These are phyloP conservation scores for Meriones unguiculatus DNA, from an alignment of 2,113 vertebrate genomes.

Conservation along the genomic window DNA sequence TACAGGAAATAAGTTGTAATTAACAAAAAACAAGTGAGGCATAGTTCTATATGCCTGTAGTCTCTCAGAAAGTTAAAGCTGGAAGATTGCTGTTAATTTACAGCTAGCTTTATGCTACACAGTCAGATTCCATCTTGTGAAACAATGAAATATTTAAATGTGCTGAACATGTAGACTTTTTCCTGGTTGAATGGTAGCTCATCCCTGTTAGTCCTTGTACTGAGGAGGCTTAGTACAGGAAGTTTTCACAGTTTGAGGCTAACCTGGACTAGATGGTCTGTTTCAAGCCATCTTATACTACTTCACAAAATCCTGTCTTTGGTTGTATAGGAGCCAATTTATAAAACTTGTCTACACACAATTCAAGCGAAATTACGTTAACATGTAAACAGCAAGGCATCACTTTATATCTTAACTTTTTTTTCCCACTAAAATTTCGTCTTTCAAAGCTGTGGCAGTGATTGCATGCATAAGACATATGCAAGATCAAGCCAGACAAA, in stretches of 20 bases:
- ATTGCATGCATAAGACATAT: background rate
- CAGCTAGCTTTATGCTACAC: background rate
- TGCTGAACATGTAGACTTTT: background rate
- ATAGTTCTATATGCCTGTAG: background rate
- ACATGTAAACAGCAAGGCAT: background rate
- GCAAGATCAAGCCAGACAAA: background rate
- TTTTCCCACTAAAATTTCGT: background rate
- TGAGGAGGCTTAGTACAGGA: background rate
- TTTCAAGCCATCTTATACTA: background rate
- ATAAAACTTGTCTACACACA: background rate
- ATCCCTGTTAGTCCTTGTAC: background rate
- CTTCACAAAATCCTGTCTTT: background rate
- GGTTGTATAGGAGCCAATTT: background rate
- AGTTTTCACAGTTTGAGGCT: background rate
- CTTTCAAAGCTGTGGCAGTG: background rate
- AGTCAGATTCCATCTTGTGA: background rate
- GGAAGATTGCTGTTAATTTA: background rate
- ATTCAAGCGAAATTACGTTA: background rate
- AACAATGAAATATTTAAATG: background rate
- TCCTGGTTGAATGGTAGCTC: background rate
- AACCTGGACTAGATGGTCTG: background rate
- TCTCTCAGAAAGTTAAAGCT: background rate
- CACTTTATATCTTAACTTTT: background rate
- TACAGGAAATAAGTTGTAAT: background rate
- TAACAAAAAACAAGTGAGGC: conserved; percentile 14